phyloP scores from a whole-genome alignment of 2,797 vertebrate genomes.

The Mallotus villosus region DNA sequence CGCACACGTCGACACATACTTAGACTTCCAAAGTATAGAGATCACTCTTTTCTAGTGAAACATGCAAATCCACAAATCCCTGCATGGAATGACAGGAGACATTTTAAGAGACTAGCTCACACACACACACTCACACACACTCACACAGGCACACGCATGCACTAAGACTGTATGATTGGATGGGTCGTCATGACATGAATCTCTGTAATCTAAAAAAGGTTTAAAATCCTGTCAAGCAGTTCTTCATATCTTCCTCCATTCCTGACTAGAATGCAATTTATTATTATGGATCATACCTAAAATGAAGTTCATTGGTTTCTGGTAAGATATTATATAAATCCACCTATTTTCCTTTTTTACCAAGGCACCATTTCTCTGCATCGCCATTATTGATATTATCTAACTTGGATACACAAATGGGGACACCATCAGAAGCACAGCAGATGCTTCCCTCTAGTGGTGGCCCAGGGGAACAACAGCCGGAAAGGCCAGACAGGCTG shows the following conservation, averaged over 20 bases:
- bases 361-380: too few relatives aligned
- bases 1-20: slow-evolving; percentile 3
- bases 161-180: neutral
- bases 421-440: slow-evolving; percentile 11
- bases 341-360: too few relatives aligned
- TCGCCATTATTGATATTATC: too few relatives aligned
- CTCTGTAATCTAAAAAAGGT: slow-evolving; percentile 11
- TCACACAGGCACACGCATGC: too few relatives aligned
- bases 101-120: neutral
- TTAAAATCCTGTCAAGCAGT: neutral
- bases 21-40: slow-evolving; percentile 46
- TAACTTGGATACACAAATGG: too few relatives aligned
- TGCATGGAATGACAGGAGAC: slow-evolving; percentile 40
- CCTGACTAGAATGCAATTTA: too few relatives aligned
- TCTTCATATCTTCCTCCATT: too few relatives aligned
- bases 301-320: too few relatives aligned
- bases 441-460: slow-evolving; percentile 53
- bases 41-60: slow-evolving; percentile 47
- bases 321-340: too few relatives aligned
- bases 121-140: too few relatives aligned
- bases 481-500: slow-evolving; percentile 12
- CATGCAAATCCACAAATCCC: slow-evolving; percentile 62
- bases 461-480: neutral
- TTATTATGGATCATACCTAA: too few relatives aligned
- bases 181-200: slow-evolving; percentile 34